These are phyloP conservation scores for Ahaetulla prasina DNA, from an alignment of 2,113 vertebrate species.

Conservation along the genomic window DNA sequence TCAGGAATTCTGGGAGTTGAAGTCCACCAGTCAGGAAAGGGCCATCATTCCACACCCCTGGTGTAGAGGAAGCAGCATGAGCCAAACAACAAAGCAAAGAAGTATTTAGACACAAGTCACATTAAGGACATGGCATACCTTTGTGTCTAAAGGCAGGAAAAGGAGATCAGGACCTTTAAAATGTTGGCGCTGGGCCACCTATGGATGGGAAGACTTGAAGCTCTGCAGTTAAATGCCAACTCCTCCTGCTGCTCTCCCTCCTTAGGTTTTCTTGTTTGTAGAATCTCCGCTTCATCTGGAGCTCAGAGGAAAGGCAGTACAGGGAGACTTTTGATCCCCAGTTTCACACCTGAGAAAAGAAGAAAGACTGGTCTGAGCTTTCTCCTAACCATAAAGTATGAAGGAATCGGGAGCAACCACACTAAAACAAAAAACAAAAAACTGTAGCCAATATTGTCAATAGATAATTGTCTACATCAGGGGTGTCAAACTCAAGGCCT, in stretches of 20 bases:
- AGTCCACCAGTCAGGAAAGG: background rate
- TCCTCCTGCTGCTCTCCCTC: conserved; percentile 2
- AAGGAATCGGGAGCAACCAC: background rate
- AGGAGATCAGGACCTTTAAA: background rate
- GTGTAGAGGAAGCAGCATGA: background rate
- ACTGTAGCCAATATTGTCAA: background rate
- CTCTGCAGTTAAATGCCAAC: conserved; percentile 11
- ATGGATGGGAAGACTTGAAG: background rate
- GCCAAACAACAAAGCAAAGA: background rate
- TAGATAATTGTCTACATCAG: background rate
- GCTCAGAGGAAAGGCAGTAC: background rate
- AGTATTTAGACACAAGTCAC: background rate
- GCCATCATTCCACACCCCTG: background rate
- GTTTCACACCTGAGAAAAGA: conserved; percentile 13
- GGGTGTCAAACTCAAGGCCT: too few species aligned
- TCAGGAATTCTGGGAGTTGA: background rate
- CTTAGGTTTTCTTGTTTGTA: background rate
- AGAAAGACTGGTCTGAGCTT: background rate
- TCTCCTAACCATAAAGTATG: background rate
- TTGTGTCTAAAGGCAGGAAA: conserved; percentile 1
- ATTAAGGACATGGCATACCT: background rate
- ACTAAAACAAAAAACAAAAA: too few species aligned
- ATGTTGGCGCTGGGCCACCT: background rate
- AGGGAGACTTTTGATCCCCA: background rate
- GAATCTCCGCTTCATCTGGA: conserved; percentile 5